Base-by-base conservation (phyloP, 1,140 invertebrate species). In the Colletes latitarsis region DNA sequence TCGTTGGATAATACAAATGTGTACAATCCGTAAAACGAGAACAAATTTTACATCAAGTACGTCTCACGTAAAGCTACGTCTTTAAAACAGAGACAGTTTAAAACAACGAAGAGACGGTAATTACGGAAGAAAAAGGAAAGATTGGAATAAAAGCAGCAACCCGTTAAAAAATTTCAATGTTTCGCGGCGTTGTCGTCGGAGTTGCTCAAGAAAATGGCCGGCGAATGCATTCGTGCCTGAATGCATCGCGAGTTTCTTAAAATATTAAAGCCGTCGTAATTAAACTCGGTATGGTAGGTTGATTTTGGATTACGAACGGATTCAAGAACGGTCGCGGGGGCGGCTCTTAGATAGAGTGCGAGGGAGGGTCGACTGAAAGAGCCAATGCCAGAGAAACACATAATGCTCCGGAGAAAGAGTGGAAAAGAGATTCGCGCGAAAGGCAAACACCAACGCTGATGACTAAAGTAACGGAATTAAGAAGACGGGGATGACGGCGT, bases 241-340 rank as follows among this genome's bases (percentile, higher is more conserved):
- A 30, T 53, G n/a, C 14, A 46, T 6, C 19, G n/a, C 17, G 14
- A 46, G 1, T 2, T 41, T 43, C 19, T 17, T 72, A 5, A 12
- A 21, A 58, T 72, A 60, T 60, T 72, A 58, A 72, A 60, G 17
- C 14, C 39, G 55, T 10, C n/a, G 70, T 55, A 9, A 68, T 52
- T 53, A 43, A 72, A 60, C 9, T 3, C 4, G 21, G 41, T 10
- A 8, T 3, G 9, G 15, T 5, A 49, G 67, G 21, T 17, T 39
- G 68, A 70, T 14, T 55, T 10, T 10, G 63, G 3, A 17, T 69
- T 73, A 49, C 4, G 41, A 30, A 17, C 70, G 4, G n/a, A 60
- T 72, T 72, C 46, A 21, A 46, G n/a, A 58, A 72, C 12, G 2
- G 0, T 9, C 4, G 14, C n/a, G 3, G 15, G 30, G n/a, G n/a